A percentile compares a stretch with the other conserved stretches of the same genome.
These are phyloP conservation scores for Camponotus vicinus DNA, from an alignment of 1,140 invertebrate genomes.

Conservation along the genomic window DNA sequence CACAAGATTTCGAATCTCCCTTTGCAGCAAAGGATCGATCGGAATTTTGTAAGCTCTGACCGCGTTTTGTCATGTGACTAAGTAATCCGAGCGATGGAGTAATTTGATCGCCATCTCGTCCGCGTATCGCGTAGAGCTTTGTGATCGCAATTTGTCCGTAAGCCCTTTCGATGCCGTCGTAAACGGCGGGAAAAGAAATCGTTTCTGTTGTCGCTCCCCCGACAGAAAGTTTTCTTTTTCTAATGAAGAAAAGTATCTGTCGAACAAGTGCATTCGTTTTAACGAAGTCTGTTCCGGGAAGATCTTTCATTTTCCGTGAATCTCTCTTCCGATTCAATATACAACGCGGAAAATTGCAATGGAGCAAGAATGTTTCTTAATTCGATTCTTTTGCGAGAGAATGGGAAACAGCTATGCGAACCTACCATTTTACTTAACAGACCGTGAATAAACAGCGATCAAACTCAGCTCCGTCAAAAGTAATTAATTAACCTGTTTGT, in stretches of 20 bases:
- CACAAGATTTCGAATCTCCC: neutral
- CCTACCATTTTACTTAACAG: constrained; percentile 23
- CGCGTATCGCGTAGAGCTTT: constrained; percentile 30
- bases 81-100: constrained; percentile 29
- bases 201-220: constrained; percentile 1
- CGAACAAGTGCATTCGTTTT: constrained; percentile 50
- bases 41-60: neutral
- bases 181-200: constrained; percentile 31
- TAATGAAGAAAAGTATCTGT: constrained; percentile 47
- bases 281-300: constrained; percentile 22
- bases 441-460: constrained; percentile 50
- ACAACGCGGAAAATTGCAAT: constrained; percentile 34
- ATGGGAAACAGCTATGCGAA: neutral
- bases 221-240: constrained; percentile 51
- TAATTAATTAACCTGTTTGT: constrained; percentile 63
- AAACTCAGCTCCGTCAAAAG: constrained; percentile 43
- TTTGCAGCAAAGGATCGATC: neutral
- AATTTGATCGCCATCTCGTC: constrained; percentile 49
- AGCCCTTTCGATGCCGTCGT: constrained; percentile 36
- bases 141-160: constrained; percentile 53
- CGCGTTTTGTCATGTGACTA: constrained; percentile 10
- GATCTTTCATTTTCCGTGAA: constrained; percentile 36
- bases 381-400: neutral
- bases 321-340: constrained; percentile 26
- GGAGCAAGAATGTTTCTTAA: constrained; percentile 45